Base-by-base conservation (phyloP, 1,140 invertebrate genomes). In the Scaptodrosophila lebanonensis region DNA sequence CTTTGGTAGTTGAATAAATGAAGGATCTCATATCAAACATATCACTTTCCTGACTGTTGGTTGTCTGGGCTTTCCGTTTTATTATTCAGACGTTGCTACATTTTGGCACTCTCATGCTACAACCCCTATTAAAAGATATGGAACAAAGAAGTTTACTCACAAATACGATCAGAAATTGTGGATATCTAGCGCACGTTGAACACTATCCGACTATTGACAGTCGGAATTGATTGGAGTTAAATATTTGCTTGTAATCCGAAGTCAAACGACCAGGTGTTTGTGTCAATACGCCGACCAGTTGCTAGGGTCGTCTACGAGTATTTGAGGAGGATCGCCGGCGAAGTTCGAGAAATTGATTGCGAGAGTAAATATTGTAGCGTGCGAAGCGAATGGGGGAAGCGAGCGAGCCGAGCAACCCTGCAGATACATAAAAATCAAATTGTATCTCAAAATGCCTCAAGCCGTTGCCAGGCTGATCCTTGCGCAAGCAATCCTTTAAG, bases 261-360 rank as follows among this genome's bases (percentile, higher is more conserved):
- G 22, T 27, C 17, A 48, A 22, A 18, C 43, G 44, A 44, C 73
- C 73, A 77, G 73, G 73, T 77, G 73, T 73, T 79, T 73, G 36
- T 68, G 75, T 77, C 73, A 79, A 77, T 66, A 66, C 17, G 5
- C 15, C 12, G 22, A 25, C n/a, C n/a, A n/a, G n/a, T n/a, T n/a
- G n/a, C n/a, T n/a, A n/a, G n/a, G n/a, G n/a, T n/a, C n/a, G 48
- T 56, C 29, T 32, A 22, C 12, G 60, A 51, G 43, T 73, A 53
- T 79, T 77, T 77, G 73, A 79, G 57, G 73, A 73, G 73, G 73
- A 73, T 61, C 48, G 18, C 29, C 22, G 42, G 30, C 35, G 29
- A 45, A 49, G 20, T 33, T 17, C 15, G 20, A 25, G 18, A n/a
- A 56, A 48, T 43, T 39, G 44, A 57, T 57, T 57, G 39, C 48